Evolutionary conservation across 2,113 vertebrate genomes (phyloP).

Genomic region (Apeltes quadracus): DNA sequence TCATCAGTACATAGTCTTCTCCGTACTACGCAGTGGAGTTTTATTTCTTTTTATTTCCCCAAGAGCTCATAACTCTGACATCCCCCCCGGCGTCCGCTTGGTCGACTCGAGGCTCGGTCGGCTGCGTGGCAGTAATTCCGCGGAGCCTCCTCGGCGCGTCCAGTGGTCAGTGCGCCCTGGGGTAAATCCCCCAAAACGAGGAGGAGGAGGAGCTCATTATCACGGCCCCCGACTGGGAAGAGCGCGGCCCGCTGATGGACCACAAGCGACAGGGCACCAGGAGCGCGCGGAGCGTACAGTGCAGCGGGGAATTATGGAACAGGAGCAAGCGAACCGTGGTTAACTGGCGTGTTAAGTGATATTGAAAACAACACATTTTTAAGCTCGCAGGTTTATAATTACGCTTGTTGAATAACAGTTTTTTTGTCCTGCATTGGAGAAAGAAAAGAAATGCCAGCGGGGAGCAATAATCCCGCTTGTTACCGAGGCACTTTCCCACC

Average conservation of each 20-base stretch:
- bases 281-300: slow-evolving; percentile 28
- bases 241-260: slow-evolving; percentile 70
- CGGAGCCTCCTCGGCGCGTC: slow-evolving; percentile 46
- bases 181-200: slow-evolving; percentile 67
- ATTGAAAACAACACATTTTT: slow-evolving; percentile 45
- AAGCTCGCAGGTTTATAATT: not conserved
- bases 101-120: slow-evolving; percentile 31
- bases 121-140: slow-evolving; percentile 60
- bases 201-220: slow-evolving; percentile 78
- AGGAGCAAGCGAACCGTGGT: slow-evolving; percentile 43
- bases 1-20: not conserved
- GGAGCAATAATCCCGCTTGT: slow-evolving; percentile 17
- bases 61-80: slow-evolving; percentile 35
- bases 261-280: slow-evolving; percentile 72
- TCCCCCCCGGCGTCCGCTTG: slow-evolving; percentile 41
- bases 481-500: not conserved
- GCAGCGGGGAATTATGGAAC: slow-evolving; percentile 39
- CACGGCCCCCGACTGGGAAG: slow-evolving; percentile 72
- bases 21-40: slow-evolving; percentile 7
- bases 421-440: not conserved
- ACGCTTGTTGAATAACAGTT: not conserved
- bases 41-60: not conserved
- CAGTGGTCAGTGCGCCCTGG: slow-evolving; percentile 67
- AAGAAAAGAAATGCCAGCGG: not conserved
- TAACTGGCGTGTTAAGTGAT: slow-evolving; percentile 37